phyloP scores from a whole-genome alignment of 2,113 vertebrate species.

The human region GRCh38 chrX:111516001-111516500 shows the following conservation, averaged over 20 bases:
- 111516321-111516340: neutral
- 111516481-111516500: neutral
- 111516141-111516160: neutral
- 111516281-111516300: constrained; percentile 15
- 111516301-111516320: neutral
- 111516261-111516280: constrained; percentile 22
- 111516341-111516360: neutral
- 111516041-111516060: neutral
- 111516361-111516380: constrained; percentile 9
- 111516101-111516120: neutral
- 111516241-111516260: constrained; percentile 46
- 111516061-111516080: neutral
- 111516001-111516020: constrained; percentile 52
- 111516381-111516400: neutral
- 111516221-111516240: neutral
- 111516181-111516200: neutral
- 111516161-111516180: constrained; percentile 19
- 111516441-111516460: constrained; percentile 9
- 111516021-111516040: neutral
- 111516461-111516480: neutral
- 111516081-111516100: neutral
- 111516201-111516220: constrained; percentile 29
- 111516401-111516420: neutral
- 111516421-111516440: neutral
- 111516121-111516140: constrained; percentile 1